Percentiles rank a stretch among this genome's conserved stretches.
Evolutionary conservation across 2,797 vertebrate genomes (phyloP).

Genomic region (Lagorchestes hirsutus): DNA sequence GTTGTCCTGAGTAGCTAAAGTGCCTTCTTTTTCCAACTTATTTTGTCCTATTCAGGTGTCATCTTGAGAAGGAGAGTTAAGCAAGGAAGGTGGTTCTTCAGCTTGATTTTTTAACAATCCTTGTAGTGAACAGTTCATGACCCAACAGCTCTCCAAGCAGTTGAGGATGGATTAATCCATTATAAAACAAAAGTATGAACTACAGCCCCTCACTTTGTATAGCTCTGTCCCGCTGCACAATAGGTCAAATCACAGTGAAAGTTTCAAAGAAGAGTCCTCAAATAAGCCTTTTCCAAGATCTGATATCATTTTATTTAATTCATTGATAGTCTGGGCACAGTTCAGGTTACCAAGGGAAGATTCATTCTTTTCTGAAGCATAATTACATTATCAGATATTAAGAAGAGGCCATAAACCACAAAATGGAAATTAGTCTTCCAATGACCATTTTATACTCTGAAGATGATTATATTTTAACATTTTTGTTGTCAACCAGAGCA

Average conservation of each 20-base stretch:
- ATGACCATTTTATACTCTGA: constrained; percentile 82
- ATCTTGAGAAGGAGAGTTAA: neutral
- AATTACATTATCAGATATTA: constrained; percentile 87
- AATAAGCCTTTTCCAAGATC: constrained; percentile 80
- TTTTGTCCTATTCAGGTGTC: neutral
- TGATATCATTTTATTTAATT: constrained; percentile 85
- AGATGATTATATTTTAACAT: constrained; percentile 83
- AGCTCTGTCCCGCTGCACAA: constrained; percentile 64
- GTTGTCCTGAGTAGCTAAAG: constrained; percentile 38
- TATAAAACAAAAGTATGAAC: constrained; percentile 50
- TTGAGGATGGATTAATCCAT: neutral
- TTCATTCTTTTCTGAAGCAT: constrained; percentile 83
- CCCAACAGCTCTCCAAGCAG: neutral
- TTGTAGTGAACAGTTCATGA: constrained; percentile 23
- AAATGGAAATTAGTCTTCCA: constrained; percentile 84
- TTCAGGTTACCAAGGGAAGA: constrained; percentile 83
- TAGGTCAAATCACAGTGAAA: constrained; percentile 69
- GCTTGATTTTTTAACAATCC: neutral
- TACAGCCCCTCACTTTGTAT: constrained; percentile 18
- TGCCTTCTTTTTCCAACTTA: constrained; percentile 32
- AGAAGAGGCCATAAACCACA: constrained; percentile 85
- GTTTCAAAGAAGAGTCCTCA: constrained; percentile 81
- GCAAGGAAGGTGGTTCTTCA: neutral
- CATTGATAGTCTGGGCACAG: constrained; percentile 82
- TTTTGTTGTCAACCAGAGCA: constrained; percentile 79